These are phyloP conservation scores for Tetraodon nigroviridis DNA, from an alignment of 2,113 vertebrate genomes.

Conservation along the genomic window DNA sequence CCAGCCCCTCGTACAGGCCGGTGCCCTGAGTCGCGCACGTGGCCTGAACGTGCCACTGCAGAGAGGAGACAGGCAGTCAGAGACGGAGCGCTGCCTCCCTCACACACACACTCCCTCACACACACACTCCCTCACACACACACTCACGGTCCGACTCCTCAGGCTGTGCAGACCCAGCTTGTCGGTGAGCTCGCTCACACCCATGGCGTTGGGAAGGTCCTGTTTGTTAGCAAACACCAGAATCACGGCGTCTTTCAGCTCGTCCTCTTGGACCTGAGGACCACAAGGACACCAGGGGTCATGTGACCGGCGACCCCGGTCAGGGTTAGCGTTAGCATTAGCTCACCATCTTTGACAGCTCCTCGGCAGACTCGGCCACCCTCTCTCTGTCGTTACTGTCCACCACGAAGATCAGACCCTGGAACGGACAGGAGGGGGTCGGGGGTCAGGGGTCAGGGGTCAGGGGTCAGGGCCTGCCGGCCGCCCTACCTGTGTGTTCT, in stretches of 20 bases:
- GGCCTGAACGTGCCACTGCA: slow-evolving; percentile 84
- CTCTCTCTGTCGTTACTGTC: slow-evolving; percentile 89
- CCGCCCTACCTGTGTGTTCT: slow-evolving; percentile 89
- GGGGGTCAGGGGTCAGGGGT: slow-evolving; percentile 3
- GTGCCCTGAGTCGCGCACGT: slow-evolving; percentile 87
- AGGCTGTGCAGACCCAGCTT: slow-evolving; percentile 82
- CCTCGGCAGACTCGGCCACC: slow-evolving; percentile 81
- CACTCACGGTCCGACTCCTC: slow-evolving; percentile 79
- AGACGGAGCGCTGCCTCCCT: neutral
- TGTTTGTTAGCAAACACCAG: slow-evolving; percentile 92
- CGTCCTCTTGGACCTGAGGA: slow-evolving; percentile 80
- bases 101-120: no score
- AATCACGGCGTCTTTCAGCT: slow-evolving; percentile 82
- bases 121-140: no score
- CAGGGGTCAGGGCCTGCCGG: neutral
- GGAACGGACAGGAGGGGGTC: slow-evolving; percentile 6
- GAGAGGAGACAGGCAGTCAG: slow-evolving; percentile 5
- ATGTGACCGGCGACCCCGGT: slow-evolving; percentile 5
- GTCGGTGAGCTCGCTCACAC: slow-evolving; percentile 81
- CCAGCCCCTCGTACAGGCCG: slow-evolving; percentile 86
- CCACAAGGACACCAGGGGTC: neutral
- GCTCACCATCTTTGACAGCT: slow-evolving; percentile 87
- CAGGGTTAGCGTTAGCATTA: no score
- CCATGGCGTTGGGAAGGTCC: slow-evolving; percentile 89
- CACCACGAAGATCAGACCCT: slow-evolving; percentile 92